Percentiles rank a stretch among this genome's conserved stretches.
Conservation (phyloP, 2,888 invertebrate species). For the Agrochola circellaris region DNA sequence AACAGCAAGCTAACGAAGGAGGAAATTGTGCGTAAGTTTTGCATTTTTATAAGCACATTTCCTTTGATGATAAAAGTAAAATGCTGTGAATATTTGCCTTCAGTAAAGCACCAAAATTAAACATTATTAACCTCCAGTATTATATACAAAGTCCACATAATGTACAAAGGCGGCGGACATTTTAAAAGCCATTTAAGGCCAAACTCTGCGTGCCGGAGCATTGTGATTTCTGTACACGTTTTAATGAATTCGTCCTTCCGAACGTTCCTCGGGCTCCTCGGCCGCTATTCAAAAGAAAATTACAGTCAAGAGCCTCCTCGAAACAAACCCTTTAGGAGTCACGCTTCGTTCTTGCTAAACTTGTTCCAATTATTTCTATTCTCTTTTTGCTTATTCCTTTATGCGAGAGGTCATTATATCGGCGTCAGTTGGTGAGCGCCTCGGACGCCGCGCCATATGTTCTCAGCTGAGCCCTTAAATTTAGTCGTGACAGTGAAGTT, state of each 20-base stretch:
- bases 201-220: constrained; percentile 78
- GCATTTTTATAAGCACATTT: constrained; percentile 46
- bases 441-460: constrained; percentile 84
- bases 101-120: constrained; percentile 53
- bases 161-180: constrained; percentile 70
- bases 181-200: constrained; percentile 80
- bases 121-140: constrained; percentile 58
- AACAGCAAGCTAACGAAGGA: constrained; percentile 34
- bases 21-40: constrained; percentile 34
- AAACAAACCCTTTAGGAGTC: constrained; percentile 88
- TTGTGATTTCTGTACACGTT: constrained; percentile 87
- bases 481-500: constrained; percentile 86
- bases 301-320: constrained; percentile 85
- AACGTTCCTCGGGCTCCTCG: constrained; percentile 82
- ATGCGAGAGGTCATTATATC: constrained; percentile 83
- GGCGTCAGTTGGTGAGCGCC: constrained; percentile 88
- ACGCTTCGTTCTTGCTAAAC: constrained; percentile 87
- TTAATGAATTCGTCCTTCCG: constrained; percentile 87
- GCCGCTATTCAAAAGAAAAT: constrained; percentile 88
- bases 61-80: constrained; percentile 49
- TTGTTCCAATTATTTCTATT: constrained; percentile 86
- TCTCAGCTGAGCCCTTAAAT: constrained; percentile 82
- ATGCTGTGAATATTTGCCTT: constrained; percentile 36
- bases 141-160: constrained; percentile 62
- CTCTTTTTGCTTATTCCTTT: constrained; percentile 84